A percentile compares a stretch with the other conserved stretches of the same genome.
Conservation (phyloP, 2,113 vertebrate species). For the Porphyrio hochstetteri region DNA sequence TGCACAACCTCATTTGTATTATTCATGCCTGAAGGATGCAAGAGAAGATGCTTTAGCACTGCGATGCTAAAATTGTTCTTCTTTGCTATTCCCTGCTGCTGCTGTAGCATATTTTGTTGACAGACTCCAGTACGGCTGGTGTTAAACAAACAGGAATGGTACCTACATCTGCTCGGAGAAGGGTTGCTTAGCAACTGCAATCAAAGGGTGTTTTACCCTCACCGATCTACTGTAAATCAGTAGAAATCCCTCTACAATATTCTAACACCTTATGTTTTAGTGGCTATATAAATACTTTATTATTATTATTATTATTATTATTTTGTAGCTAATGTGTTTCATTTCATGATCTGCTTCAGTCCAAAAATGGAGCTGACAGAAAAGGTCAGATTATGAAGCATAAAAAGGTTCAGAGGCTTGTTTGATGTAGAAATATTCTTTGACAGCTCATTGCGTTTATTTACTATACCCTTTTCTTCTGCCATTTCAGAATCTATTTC, state of each 20-base stretch:
- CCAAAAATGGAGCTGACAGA: not conserved
- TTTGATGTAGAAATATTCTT: constrained; percentile 71
- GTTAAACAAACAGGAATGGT: constrained; percentile 69
- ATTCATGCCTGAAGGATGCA: not conserved
- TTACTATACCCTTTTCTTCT: constrained; percentile 72
- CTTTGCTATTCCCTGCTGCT: not conserved
- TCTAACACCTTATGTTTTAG: constrained; percentile 60
- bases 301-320: constrained; percentile 45
- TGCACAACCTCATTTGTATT: not conserved
- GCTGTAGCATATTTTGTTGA: constrained; percentile 37
- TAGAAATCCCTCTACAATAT: constrained; percentile 54
- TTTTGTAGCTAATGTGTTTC: not conserved
- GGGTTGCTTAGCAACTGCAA: constrained; percentile 81
- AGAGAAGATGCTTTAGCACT: not conserved
- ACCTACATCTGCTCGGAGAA: constrained; percentile 62
- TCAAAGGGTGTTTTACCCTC: constrained; percentile 68
- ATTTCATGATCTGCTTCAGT: not conserved
- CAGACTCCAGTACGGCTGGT: constrained; percentile 42
- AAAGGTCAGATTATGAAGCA: constrained; percentile 58
- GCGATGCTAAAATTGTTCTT: not conserved
- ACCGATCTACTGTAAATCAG: constrained; percentile 64
- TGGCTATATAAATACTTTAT: not conserved
- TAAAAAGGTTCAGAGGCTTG: constrained; percentile 49
- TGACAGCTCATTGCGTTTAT: constrained; percentile 79
- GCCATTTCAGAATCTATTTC: constrained; percentile 72